Percentiles rank a stretch among this genome's conserved stretches.
phyloP scores from a whole-genome alignment of 2,888 invertebrate species.

The Leptinotarsa peninsularis region DNA sequence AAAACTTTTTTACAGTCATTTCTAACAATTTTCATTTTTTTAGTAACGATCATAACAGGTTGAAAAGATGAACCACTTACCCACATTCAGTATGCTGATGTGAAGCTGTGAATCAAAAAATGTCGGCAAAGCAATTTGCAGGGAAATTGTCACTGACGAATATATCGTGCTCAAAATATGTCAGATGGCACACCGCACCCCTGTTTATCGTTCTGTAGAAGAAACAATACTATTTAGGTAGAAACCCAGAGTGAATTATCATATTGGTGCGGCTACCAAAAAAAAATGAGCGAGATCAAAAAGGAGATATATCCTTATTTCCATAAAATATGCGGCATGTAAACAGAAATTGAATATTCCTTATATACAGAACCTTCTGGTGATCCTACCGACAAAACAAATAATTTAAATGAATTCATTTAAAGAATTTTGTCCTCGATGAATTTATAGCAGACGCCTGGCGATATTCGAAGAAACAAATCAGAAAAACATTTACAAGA shows the following conservation, averaged over 20 bases:
- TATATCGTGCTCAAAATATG: conserved; percentile 7
- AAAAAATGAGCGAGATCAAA: conserved; percentile 47
- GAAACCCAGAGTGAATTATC: conserved; percentile 52
- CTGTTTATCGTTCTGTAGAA: conserved; percentile 19
- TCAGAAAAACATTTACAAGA: conserved; percentile 51
- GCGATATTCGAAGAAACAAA: conserved; percentile 49
- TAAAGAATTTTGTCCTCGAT: conserved; percentile 47
- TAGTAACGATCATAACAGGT: too few species aligned
- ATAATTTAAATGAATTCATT: conserved; percentile 51
- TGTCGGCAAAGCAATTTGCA: conserved; percentile 4
- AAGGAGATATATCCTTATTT: conserved; percentile 48
- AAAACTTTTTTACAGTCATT: too few species aligned
- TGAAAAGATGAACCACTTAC: neutral
- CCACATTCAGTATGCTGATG: neutral
- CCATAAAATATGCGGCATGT: conserved; percentile 50
- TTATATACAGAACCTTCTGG: conserved; percentile 32
- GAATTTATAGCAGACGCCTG: conserved; percentile 48
- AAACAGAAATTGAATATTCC: conserved; percentile 48
- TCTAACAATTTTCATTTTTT: too few species aligned
- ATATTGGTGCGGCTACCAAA: conserved; percentile 53
- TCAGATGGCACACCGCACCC: conserved; percentile 13
- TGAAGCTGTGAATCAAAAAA: neutral
- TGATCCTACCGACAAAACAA: conserved; percentile 45
- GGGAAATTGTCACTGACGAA: conserved; percentile 4
- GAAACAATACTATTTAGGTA: conserved; percentile 42